Evolutionary conservation across 2,113 vertebrate species (phyloP).

Genomic region (Erinaceus europaeus): DNA sequence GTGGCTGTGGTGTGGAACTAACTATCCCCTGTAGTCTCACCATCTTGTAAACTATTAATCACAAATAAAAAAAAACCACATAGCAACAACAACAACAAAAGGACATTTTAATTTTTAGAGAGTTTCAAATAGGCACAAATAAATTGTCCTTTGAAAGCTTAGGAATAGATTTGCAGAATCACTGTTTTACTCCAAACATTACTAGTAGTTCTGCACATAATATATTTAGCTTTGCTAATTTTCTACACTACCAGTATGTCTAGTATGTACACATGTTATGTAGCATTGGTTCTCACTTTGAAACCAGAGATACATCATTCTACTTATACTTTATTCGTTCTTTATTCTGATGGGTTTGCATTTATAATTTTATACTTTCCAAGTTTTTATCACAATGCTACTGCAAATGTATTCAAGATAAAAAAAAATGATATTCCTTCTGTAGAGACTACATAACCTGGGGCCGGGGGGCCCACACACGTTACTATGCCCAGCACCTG

Average conservation of each 20-base stretch:
- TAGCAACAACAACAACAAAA: too few relatives aligned
- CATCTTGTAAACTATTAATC: too few relatives aligned
- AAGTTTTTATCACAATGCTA: neutral
- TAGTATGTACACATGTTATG: neutral
- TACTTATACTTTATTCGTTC: neutral
- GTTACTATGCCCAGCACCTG: too few relatives aligned
- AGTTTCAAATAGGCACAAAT: neutral
- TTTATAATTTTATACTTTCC: neutral
- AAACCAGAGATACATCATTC: neutral
- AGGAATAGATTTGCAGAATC: neutral
- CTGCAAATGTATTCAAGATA: neutral
- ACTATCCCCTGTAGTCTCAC: too few relatives aligned
- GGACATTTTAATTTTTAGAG: constrained; percentile 5
- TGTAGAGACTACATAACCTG: too few relatives aligned
- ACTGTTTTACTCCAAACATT: neutral
- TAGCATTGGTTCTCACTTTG: neutral
- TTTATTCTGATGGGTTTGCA: neutral
- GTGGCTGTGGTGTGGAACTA: too few relatives aligned
- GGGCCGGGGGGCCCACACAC: too few relatives aligned
- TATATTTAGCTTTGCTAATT: neutral
- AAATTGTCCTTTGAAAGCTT: neutral
- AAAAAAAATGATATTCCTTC: too few relatives aligned
- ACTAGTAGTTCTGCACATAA: neutral
- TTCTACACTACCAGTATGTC: neutral
- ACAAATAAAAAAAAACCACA: too few relatives aligned